phyloP scores from a whole-genome alignment of 2,888 invertebrate genomes.

The Megalurothrips usitatus region DNA sequence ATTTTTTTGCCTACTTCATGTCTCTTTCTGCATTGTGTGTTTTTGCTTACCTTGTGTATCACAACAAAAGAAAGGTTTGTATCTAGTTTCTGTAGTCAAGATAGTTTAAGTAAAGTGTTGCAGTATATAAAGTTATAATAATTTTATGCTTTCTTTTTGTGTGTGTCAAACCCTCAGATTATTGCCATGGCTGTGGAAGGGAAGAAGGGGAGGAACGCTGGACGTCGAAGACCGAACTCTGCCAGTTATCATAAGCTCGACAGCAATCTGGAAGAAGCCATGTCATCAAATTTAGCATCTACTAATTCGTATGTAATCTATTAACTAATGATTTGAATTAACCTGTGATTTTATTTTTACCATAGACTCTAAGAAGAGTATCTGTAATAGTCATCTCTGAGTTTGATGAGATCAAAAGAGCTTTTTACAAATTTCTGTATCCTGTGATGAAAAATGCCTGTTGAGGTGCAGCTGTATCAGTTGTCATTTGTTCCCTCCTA shows the following conservation, averaged over 20 bases:
- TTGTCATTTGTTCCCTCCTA: not conserved
- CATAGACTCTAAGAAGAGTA: conserved; percentile 36
- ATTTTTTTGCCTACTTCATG: conserved; percentile 66
- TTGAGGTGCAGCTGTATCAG: not conserved
- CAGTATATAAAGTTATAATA: not conserved
- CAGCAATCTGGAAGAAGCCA: conserved; percentile 62
- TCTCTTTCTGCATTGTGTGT: conserved; percentile 57
- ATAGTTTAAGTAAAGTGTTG: not conserved
- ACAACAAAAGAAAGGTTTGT: conserved; percentile 61
- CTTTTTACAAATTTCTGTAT: not conserved
- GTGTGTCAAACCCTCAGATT: conserved; percentile 48
- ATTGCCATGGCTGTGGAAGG: conserved; percentile 62
- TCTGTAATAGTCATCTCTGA: not conserved
- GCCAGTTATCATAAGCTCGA: conserved; percentile 62
- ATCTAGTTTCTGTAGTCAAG: not conserved
- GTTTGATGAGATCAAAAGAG: not conserved
- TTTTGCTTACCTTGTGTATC: conserved; percentile 56
- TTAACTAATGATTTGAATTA: conserved; percentile 43
- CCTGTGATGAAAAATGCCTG: not conserved
- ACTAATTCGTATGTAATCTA: conserved; percentile 50
- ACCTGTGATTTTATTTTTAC: conserved; percentile 39
- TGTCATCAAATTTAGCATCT: conserved; percentile 56
- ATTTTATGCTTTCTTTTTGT: not conserved
- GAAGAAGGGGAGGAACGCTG: conserved; percentile 39
- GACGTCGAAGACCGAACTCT: conserved; percentile 55